Evolutionary conservation across 1,140 invertebrate genomes (phyloP), one percentile per base, ranked within the genome.

Genomic region (Berghia stephanieae): DNA sequence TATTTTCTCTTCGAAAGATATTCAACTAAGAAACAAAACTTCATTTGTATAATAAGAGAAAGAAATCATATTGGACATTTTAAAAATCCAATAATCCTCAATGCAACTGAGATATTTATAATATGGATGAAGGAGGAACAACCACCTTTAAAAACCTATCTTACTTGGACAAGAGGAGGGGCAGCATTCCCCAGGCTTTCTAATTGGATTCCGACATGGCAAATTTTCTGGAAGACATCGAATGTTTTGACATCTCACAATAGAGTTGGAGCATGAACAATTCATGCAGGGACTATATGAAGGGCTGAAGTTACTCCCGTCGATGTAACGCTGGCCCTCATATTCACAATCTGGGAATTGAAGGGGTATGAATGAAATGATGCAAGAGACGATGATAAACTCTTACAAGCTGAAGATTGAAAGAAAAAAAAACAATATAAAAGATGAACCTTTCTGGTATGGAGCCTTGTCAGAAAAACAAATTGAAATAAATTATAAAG

Each of bases 201-300:
- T 76, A 27, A 84, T 43, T 16, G 85, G 85, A 21, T 46, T 27
- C 21, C 55, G 44, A 77, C 85, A 86, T 10, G 80, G 78, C 6
- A 82, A 69, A 16, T 80, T 49, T 5, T 42, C 34, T 16, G 73
- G 79, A 16, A 74, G 67, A 70, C 86, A 87, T 27, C 72, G 63
- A 44, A 83, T 76, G 0, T 80, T 68, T 10, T 68, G 69, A 80
- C 86, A 87, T 10, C 80, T 69, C 4, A 87, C 86, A 16, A 82
- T 80, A 18, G 81, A 79, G 38, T 85, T 84, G 16, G 49, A 72
- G 78, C 85, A 87, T 27, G 83, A 81, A 52, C 86, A 87, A 79
- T 86, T 86, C 21, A 86, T 74, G 82, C 86, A 87, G 13, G 82
- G 83, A 66, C 86, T 84, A 68, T 83, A 86, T 27, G 69, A 70